These are phyloP conservation scores for Discoglossus pictus DNA, from an alignment of 2,797 vertebrate species.

Conservation along the genomic window DNA sequence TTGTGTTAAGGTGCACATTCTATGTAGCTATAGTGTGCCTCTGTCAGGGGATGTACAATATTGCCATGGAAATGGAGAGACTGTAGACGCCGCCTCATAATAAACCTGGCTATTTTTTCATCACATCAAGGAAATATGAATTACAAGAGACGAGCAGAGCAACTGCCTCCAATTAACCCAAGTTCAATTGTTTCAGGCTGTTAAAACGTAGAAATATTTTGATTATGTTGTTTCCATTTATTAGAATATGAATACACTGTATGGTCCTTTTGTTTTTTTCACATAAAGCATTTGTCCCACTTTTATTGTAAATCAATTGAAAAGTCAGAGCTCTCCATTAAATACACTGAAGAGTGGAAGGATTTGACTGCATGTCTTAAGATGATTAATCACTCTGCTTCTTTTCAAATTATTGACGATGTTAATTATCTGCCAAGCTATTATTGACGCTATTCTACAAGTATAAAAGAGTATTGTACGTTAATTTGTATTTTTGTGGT, in stretches of 20 bases:
- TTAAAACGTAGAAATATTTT: constrained; percentile 11
- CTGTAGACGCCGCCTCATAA: neutral
- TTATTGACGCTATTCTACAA: constrained; percentile 53
- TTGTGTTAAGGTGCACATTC: too few species aligned
- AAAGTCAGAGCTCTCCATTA: constrained; percentile 55
- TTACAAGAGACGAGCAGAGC: neutral
- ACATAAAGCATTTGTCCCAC: constrained; percentile 31
- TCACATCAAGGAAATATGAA: neutral
- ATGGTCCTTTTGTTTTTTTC: constrained; percentile 29
- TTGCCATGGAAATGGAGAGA: too few species aligned
- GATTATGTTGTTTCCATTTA: constrained; percentile 6
- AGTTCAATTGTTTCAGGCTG: constrained; percentile 12
- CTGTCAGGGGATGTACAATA: too few species aligned
- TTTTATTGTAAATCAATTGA: constrained; percentile 46
- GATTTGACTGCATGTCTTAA: constrained; percentile 58
- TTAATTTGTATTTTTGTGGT: constrained; percentile 61
- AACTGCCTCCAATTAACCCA: constrained; percentile 5
- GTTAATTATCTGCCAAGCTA: constrained; percentile 57
- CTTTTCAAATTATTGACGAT: constrained; percentile 62
- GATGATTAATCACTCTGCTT: constrained; percentile 62
- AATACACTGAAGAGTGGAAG: constrained; percentile 57
- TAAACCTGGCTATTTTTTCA: neutral
- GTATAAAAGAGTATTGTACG: constrained; percentile 53
- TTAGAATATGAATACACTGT: constrained; percentile 39
- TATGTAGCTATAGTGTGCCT: too few species aligned